Percentiles rank a stretch among this genome's conserved stretches.
Evolutionary conservation across 2,888 invertebrate genomes (phyloP).

Genomic region (Adineta ricciae): DNA sequence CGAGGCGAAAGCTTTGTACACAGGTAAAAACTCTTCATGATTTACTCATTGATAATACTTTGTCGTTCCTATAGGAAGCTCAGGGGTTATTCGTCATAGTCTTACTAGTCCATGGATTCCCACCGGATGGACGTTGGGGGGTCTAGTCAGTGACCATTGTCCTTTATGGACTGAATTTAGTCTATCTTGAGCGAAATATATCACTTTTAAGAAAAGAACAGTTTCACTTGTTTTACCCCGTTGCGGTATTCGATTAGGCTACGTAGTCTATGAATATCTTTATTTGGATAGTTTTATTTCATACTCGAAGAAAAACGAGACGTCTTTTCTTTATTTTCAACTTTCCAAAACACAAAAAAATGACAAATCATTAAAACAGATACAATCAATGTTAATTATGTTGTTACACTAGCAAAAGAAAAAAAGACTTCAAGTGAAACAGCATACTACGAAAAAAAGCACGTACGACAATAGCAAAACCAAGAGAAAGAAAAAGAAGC

Average conservation of each 20-base stretch:
- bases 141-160: constrained; percentile 63
- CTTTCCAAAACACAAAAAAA: not conserved
- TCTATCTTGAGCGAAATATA: not conserved
- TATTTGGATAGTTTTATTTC: not conserved
- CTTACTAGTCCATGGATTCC: constrained; percentile 69
- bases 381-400: not conserved
- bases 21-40: constrained; percentile 37
- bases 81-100: constrained; percentile 61
- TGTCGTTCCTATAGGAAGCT: constrained; percentile 38
- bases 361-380: not conserved
- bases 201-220: too few species aligned
- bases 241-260: too few species aligned
- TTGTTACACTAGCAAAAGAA: not conserved
- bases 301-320: not conserved
- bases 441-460: not conserved
- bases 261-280: too few species aligned
- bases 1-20: constrained; percentile 38
- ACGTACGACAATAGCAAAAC: not conserved
- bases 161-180: constrained; percentile 66
- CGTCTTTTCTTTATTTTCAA: not conserved
- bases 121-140: constrained; percentile 73
- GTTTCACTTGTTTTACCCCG: too few species aligned
- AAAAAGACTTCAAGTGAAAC: not conserved
- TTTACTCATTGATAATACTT: not conserved
- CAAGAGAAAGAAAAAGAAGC: not conserved